A percentile compares a stretch with the other conserved stretches of the same genome.
Evolutionary conservation across 1,140 invertebrate genomes (phyloP).

Genomic region (Coenobita brevimanus): DNA sequence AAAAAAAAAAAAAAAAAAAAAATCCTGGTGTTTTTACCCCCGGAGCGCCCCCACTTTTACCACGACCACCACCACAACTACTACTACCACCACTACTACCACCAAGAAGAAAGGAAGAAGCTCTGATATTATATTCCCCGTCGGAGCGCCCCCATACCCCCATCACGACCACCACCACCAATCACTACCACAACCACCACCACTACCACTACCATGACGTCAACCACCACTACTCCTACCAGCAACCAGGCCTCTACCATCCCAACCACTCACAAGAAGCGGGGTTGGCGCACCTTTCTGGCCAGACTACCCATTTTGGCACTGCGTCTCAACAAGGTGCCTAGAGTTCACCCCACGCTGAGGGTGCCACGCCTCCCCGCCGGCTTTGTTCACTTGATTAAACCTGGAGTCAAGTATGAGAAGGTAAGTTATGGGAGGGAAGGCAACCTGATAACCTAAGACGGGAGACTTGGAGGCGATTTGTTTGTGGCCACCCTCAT

Average conservation of each 20-base stretch:
- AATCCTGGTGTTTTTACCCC: background rate
- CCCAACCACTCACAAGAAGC: conserved; percentile 38
- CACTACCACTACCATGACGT: background rate
- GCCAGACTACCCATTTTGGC: conserved; percentile 36
- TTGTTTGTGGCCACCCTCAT: too few species aligned
- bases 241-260: conserved; percentile 13
- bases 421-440: conserved; percentile 40
- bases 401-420: conserved; percentile 57
- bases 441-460: background rate
- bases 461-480: too few species aligned
- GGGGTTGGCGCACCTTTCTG: conserved; percentile 47
- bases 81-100: too few species aligned
- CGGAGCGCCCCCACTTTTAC: background rate
- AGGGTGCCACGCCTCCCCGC: conserved; percentile 49
- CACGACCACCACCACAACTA: background rate
- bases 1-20: background rate
- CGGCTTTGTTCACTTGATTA: conserved; percentile 56
- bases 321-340: conserved; percentile 41
- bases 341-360: conserved; percentile 45
- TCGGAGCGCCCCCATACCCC: too few species aligned
- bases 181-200: background rate
- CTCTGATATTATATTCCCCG: too few species aligned
- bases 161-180: background rate
- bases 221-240: conserved; percentile 27
- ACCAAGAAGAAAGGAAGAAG: too few species aligned